Percentiles rank a stretch among this genome's conserved stretches.
These are phyloP conservation scores for Thaumatotibia leucotreta DNA, from an alignment of 1,140 invertebrate species.

Conservation along the genomic window DNA sequence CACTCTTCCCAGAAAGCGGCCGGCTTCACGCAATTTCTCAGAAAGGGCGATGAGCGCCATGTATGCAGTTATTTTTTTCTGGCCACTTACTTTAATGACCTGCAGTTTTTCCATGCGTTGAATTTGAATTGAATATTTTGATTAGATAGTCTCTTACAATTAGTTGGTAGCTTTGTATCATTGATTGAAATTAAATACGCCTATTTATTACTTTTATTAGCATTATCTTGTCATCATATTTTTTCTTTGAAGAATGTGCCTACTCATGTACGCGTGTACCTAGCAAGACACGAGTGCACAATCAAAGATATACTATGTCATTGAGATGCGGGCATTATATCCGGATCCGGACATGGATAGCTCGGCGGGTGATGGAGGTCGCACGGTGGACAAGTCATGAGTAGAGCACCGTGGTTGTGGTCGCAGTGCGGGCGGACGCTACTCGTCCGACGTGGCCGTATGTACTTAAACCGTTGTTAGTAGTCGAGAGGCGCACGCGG, in stretches of 20 bases:
- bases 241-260: background rate
- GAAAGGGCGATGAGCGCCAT: constrained; percentile 28
- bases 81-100: constrained; percentile 20
- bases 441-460: constrained; percentile 18
- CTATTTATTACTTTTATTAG: background rate
- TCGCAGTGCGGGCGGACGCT: constrained; percentile 16
- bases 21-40: constrained; percentile 35
- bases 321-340: background rate
- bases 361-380: background rate
- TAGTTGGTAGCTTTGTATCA: background rate
- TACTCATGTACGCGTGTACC: background rate
- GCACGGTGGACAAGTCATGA: background rate
- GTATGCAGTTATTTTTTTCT: constrained; percentile 25
- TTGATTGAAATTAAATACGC: too few species aligned
- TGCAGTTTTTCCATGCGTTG: background rate
- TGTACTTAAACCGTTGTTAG: constrained; percentile 39
- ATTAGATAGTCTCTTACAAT: background rate
- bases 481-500: constrained; percentile 49
- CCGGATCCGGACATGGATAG: background rate
- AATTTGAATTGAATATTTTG: background rate
- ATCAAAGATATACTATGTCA: background rate
- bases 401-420: background rate
- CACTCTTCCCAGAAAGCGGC: constrained; percentile 45
- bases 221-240: background rate
- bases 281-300: background rate